These are phyloP conservation scores for Gallinago paraguaiae DNA, from an alignment of 2,113 vertebrate genomes.

Conservation along the genomic window DNA sequence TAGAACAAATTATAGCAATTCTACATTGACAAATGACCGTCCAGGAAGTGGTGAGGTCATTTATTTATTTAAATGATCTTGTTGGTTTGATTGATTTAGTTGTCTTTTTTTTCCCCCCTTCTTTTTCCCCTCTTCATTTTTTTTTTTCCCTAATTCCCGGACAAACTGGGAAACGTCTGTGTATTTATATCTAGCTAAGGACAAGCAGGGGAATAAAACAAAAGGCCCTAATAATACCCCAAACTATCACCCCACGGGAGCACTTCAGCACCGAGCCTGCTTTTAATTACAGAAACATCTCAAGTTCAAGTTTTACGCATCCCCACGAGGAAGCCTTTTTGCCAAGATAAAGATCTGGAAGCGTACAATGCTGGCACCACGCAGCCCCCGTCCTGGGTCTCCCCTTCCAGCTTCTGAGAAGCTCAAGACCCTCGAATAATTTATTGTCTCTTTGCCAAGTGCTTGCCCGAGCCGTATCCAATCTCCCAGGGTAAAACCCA, in stretches of 20 bases:
- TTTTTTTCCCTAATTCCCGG: accelerated
- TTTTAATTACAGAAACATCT: constrained; percentile 23
- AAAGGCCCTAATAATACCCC: constrained; percentile 31
- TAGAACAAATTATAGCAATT: neutral
- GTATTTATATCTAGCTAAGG: constrained; percentile 43
- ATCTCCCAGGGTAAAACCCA: neutral
- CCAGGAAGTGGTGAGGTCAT: neutral
- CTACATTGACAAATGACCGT: neutral
- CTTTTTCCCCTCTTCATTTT: neutral
- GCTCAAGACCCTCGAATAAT: neutral
- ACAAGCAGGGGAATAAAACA: constrained; percentile 19
- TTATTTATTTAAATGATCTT: neutral
- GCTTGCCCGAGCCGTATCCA: neutral
- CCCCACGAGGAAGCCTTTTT: constrained; percentile 20
- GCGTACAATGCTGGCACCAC: constrained; percentile 6
- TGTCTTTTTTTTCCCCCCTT: accelerated
- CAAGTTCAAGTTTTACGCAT: neutral
- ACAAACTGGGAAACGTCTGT: neutral
- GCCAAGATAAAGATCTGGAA: constrained; percentile 56
- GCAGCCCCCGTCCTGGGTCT: neutral
- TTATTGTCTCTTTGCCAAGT: neutral
- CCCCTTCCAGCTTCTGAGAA: neutral
- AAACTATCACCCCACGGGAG: constrained; percentile 45
- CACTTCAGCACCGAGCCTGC: constrained; percentile 18
- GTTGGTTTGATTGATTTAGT: neutral